Base-by-base conservation (phyloP, 1,140 invertebrate genomes). In the Helicoverpa armigera region DNA sequence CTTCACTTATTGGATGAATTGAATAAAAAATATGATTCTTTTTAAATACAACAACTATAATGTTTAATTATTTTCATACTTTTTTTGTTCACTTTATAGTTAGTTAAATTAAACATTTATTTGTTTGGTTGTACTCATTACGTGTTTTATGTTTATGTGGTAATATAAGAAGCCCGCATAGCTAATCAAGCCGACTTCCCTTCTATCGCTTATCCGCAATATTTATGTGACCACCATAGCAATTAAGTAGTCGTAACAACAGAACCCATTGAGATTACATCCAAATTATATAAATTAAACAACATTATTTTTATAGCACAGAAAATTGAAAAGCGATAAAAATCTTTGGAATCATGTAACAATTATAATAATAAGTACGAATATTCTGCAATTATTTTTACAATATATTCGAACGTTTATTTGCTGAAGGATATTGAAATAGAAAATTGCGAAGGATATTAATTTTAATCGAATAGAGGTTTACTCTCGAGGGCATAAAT, bases 221-320 rank as follows among this genome's bases (percentile, higher is more conserved):
- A 90, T 92, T 92, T 91, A 92, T 91, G 90, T 83, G 84, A 85
- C 90, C 89, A 77, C 81, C 85, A 90, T 90, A 84, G 80, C 83
- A 86, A 89, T 88, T 88, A 87, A 80, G 63, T 79, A 76, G 61
- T 77, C 60, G 74, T 54, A 69, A 69, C 53, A 69, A 69, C 76
- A 65, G 61, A 69, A 75, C 35, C 29, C 56, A 75, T 78, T 78
- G 48, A 69, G 61, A 69, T 69, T 56, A 43, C 54, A 51, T 67
- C 18, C 70, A 69, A 78, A 78, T 69, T 78, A 78, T 63, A 58
- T 29, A 48, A 77, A 77, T 77, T 70, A 53, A 18, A n/a, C 10
- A 61, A 61, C 10, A 63, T 50, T 61, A 61, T 61, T 74, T 58
- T 58, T 58, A 58, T 13, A 51, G 31, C 11, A 14, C 60, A 23